Evolutionary conservation across 2,797 vertebrate genomes (phyloP), one percentile per base, ranked within the genome.

Genomic region (Loris lydekkerianus): DNA sequence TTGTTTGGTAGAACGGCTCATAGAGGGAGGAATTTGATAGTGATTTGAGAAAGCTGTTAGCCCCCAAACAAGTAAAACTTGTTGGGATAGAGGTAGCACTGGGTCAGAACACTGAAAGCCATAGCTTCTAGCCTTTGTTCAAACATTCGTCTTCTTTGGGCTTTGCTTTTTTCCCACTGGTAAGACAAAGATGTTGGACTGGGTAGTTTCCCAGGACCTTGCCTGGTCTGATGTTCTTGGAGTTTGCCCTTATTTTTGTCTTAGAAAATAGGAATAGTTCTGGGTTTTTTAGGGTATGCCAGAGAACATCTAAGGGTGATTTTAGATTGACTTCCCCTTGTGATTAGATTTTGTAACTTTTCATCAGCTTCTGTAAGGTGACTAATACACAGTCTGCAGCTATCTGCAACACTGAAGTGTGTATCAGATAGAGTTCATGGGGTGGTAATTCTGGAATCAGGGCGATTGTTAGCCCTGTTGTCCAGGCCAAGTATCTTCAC

Each of bases 91-190:
- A 87, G 43, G 15, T n/a, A 29, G 46, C 34, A 65, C 14, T 53
- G 11, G 78, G 21, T 60, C 61, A 61, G 83, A 92, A 37, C 14
- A 34, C 53, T 85, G 82, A 60, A 65, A 65, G 9, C 37, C 40
- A 89, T 9, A 46, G 4, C 73, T 89, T 89, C 17, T 1, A 63
- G n/a, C 49, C 40, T 69, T 91, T 61, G 56, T 53, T 83, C 43
- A 87, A 61, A 75, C 9, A 31, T 87, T 94, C 78, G 61, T 94
- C 31, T 53, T 88, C 31, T 96, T 96, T 80, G 49, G 23, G 46
- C 25, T 81, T 86, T n/a, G 21, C 29, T 80, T 87, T 83, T 94
- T 89, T 82, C 5, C 63, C 37, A 77, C 80, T n/a, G 60, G 0
- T 89, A 93, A 92, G 49, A 84, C 49, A 93, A 60, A 83, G 67